A percentile compares a stretch with the other conserved stretches of the same genome.
Conservation (phyloP, 2,888 invertebrate genomes). For the Pyrrhosoma nymphula region DNA sequence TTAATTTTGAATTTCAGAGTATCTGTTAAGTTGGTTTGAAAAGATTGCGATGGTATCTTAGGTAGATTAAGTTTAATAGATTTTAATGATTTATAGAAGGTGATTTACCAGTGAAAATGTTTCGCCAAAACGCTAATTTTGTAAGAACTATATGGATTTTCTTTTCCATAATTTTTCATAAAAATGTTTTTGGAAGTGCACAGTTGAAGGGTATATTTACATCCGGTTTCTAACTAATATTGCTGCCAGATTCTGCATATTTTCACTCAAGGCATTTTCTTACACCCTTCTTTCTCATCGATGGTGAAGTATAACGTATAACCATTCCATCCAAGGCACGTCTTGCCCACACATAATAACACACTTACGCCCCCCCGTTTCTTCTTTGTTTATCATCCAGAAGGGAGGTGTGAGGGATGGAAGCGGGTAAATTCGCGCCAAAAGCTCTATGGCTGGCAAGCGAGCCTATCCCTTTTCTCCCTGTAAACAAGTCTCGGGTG, state of each 20-base stretch:
- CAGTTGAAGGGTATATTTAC: too few relatives aligned
- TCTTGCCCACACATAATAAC: neutral
- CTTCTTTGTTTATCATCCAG: neutral
- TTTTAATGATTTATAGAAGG: too few relatives aligned
- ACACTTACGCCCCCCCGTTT: neutral
- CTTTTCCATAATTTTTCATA: too few relatives aligned
- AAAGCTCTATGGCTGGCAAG: neutral
- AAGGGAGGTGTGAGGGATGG: neutral
- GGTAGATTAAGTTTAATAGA: too few relatives aligned
- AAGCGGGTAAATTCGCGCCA: neutral
- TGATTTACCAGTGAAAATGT: too few relatives aligned
- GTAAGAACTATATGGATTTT: too few relatives aligned
- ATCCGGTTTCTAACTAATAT: too few relatives aligned
- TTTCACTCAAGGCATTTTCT: neutral
- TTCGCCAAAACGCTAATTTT: too few relatives aligned
- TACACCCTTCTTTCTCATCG: neutral
- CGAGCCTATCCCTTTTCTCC: neutral
- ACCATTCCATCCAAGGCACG: neutral
- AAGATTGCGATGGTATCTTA: too few relatives aligned
- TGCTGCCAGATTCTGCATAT: neutral
- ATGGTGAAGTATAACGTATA: neutral
- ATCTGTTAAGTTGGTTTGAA: too few relatives aligned
- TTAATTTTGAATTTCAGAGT: too few relatives aligned
- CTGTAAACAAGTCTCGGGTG: conserved; percentile 46
- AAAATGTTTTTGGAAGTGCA: too few relatives aligned